phyloP scores from a whole-genome alignment of 1,140 invertebrate species.

The Holotrichia oblita region DNA sequence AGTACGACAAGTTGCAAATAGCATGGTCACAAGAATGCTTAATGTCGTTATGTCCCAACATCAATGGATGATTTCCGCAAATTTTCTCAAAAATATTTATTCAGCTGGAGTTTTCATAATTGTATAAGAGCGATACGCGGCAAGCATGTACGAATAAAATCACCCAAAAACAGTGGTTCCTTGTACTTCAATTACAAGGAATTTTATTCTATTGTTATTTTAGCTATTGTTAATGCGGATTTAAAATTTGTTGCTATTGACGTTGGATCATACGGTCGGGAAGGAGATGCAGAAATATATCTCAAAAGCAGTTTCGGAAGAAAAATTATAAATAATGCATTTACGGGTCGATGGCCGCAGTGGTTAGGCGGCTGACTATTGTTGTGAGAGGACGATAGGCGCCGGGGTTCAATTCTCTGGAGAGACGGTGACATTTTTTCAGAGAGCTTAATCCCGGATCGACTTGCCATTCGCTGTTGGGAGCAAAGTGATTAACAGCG shows the following conservation, averaged over 20 bases:
- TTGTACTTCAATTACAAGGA: slow-evolving; percentile 61
- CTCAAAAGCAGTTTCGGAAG: slow-evolving; percentile 11
- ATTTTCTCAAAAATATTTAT: background rate
- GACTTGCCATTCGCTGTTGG: no score
- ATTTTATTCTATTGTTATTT: slow-evolving; percentile 60
- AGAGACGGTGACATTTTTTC: no score
- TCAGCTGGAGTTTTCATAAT: slow-evolving; percentile 45
- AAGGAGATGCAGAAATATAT: slow-evolving; percentile 38
- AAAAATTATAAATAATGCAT: background rate
- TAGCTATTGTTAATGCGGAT: slow-evolving; percentile 62
- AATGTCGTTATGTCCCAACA: slow-evolving; percentile 27
- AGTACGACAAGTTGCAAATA: slow-evolving; percentile 40
- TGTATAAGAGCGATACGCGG: slow-evolving; percentile 43
- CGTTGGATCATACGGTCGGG: slow-evolving; percentile 34
- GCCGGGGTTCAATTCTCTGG: no score
- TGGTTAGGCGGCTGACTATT: no score
- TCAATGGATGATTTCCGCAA: slow-evolving; percentile 33
- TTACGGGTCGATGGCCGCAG: no score
- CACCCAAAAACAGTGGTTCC: slow-evolving; percentile 55
- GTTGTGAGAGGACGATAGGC: no score
- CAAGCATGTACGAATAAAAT: slow-evolving; percentile 47
- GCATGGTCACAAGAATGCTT: slow-evolving; percentile 42
- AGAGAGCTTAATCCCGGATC: no score
- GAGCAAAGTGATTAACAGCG: no score
- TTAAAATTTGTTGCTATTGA: slow-evolving; percentile 62